Evolutionary conservation across 53 echinoderm and acorn worm species (phyloP).

Genomic region (Echinarachnius parma): DNA sequence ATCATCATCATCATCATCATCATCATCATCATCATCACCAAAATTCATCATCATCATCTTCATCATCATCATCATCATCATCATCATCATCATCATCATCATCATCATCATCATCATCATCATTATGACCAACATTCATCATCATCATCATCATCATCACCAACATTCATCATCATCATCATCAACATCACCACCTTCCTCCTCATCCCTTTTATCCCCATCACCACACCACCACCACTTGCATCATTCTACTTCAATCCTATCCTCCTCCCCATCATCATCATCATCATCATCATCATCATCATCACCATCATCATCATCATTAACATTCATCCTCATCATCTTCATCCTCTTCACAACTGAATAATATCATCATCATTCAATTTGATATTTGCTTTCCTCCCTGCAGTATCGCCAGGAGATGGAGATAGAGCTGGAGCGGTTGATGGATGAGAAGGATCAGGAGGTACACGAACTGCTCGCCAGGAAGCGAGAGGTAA

Average conservation of each 20-base stretch:
- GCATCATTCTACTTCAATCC: not conserved
- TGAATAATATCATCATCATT: too few relatives aligned
- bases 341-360: too few relatives aligned
- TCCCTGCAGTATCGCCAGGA: conserved; percentile 67
- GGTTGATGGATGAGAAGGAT: conserved; percentile 74
- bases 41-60: not conserved
- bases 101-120: not conserved
- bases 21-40: too few relatives aligned
- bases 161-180: not conserved
- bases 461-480: conserved; percentile 68
- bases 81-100: not conserved
- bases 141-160: not conserved
- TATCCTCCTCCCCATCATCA: not conserved
- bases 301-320: not conserved
- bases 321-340: not conserved
- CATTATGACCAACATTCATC: too few relatives aligned
- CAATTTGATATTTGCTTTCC: not conserved
- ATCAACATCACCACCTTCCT: not conserved
- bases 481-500: conserved; percentile 73
- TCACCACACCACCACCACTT: not conserved
- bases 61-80: not conserved
- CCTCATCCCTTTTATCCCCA: not conserved
- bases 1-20: not conserved
- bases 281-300: not conserved
- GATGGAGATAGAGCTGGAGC: conserved; percentile 72